Evolutionary conservation across 2,797 vertebrate genomes (phyloP).

Genomic region (Garrulus glandarius): DNA sequence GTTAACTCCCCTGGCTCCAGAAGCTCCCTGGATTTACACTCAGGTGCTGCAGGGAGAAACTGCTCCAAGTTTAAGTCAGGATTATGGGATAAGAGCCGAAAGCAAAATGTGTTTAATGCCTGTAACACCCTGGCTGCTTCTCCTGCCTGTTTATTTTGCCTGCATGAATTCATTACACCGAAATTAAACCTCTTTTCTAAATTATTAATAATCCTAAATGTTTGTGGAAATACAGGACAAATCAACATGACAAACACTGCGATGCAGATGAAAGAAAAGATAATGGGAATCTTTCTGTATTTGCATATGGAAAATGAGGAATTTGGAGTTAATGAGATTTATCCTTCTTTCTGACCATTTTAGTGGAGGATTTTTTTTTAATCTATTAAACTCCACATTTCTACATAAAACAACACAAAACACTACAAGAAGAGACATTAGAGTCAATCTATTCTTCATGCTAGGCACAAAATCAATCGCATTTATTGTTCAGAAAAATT

Average conservation of each 20-base stretch:
- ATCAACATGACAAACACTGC: neutral
- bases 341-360: slow-evolving; percentile 42
- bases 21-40: neutral
- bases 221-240: slow-evolving; percentile 48
- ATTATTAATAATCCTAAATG: slow-evolving; percentile 56
- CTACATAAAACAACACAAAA: slow-evolving; percentile 51
- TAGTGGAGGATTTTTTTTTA: slow-evolving; percentile 12
- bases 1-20: neutral
- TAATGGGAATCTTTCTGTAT: slow-evolving; percentile 20
- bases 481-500: slow-evolving; percentile 75
- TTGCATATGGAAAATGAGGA: slow-evolving; percentile 28
- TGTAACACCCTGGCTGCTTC: neutral
- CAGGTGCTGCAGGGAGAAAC: neutral
- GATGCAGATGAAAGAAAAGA: slow-evolving; percentile 9
- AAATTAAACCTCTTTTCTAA: slow-evolving; percentile 18
- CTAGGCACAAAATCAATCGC: slow-evolving; percentile 73
- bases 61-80: neutral
- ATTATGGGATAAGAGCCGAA: neutral
- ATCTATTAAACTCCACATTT: slow-evolving; percentile 67
- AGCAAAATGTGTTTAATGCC: neutral
- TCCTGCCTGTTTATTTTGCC: slow-evolving; percentile 3
- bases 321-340: slow-evolving; percentile 57
- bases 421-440: slow-evolving; percentile 54
- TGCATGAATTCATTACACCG: neutral
- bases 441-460: slow-evolving; percentile 68